A percentile compares a stretch with the other conserved stretches of the same genome.
phyloP scores from a whole-genome alignment of 2,888 invertebrate genomes.

The Caenorhabditis sp. region DNA sequence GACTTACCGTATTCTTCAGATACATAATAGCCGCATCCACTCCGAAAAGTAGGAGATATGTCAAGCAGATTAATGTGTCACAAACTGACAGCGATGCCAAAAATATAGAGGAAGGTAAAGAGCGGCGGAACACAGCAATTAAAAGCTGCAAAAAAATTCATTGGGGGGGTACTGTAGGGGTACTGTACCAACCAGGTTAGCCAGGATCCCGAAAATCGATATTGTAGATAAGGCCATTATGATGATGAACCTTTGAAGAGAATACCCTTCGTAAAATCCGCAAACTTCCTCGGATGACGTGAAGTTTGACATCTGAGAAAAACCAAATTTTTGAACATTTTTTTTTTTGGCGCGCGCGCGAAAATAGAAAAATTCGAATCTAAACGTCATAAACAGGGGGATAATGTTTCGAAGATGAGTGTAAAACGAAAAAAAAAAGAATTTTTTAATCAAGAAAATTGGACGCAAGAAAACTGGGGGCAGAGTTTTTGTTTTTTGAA shows the following conservation, averaged over 20 bases:
- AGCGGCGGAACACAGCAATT: slow-evolving; percentile 52
- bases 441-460: not conserved
- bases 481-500: not conserved
- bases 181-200: slow-evolving; percentile 41
- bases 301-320: too few relatives aligned
- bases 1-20: slow-evolving; percentile 40
- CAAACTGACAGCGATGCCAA: slow-evolving; percentile 47
- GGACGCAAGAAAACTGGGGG: not conserved
- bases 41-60: slow-evolving; percentile 55
- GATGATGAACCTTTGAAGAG: slow-evolving; percentile 51
- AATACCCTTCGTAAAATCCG: slow-evolving; percentile 55
- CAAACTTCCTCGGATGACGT: slow-evolving; percentile 33
- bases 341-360: not conserved
- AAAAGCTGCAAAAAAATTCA: slow-evolving; percentile 48
- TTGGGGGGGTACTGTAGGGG: not conserved
- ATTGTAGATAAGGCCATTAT: slow-evolving; percentile 43
- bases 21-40: slow-evolving; percentile 56
- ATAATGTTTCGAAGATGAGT: too few relatives aligned
- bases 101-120: slow-evolving; percentile 52
- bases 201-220: slow-evolving; percentile 47
- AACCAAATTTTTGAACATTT: not conserved
- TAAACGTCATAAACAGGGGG: not conserved
- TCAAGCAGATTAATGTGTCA: slow-evolving; percentile 52
- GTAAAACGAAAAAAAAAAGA: too few relatives aligned
- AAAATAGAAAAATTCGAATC: not conserved